phyloP scores from a whole-genome alignment of 2,797 vertebrate genomes.

The Aulostomus chinensis region DNA sequence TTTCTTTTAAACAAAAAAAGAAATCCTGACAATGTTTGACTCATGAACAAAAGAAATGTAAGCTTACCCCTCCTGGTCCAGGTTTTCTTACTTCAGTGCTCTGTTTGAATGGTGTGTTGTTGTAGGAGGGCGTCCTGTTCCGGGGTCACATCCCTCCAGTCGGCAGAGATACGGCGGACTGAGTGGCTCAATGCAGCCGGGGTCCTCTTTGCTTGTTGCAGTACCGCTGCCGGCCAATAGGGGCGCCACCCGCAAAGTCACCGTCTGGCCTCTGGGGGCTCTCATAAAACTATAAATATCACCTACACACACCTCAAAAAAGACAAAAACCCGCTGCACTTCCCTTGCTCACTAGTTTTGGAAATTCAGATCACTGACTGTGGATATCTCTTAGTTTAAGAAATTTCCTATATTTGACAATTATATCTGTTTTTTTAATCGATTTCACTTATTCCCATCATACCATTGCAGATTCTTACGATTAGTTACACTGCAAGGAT shows the following conservation, averaged over 20 bases:
- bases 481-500: no score
- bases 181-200: conserved; percentile 21
- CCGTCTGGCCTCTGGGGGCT: neutral
- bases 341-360: neutral
- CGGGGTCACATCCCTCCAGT: conserved; percentile 89
- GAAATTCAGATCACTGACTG: no score
- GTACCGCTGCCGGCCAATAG: conserved; percentile 34
- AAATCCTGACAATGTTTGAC: conserved; percentile 3
- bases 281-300: conserved; percentile 2
- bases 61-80: conserved; percentile 86
- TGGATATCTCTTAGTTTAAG: no score
- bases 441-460: no score
- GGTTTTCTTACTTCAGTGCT: conserved; percentile 79
- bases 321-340: neutral
- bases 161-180: conserved; percentile 69
- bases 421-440: no score
- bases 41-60: conserved; percentile 3
- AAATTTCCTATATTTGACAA: no score
- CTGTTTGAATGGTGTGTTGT: conserved; percentile 83
- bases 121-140: conserved; percentile 84
- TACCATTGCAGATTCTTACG: no score
- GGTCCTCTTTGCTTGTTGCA: neutral
- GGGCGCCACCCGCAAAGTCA: conserved; percentile 25
- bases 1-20: no score
- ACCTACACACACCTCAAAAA: neutral